phyloP scores from a whole-genome alignment of 2,888 invertebrate genomes.

The Tiliacea citrago region DNA sequence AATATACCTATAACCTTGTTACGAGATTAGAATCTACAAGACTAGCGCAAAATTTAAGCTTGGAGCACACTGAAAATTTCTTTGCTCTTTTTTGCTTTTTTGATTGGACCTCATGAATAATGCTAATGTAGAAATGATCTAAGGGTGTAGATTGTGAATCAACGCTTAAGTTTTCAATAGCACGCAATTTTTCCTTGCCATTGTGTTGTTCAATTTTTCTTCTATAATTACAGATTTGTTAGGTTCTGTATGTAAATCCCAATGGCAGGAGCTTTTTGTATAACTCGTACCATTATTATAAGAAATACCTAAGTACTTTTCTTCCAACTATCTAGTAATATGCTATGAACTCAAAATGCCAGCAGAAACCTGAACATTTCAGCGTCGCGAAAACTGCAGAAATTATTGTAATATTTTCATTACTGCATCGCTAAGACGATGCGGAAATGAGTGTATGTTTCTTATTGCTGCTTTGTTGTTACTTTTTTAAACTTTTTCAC shows the following conservation, averaged over 20 bases:
- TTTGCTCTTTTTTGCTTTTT: constrained; percentile 33
- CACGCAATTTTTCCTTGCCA: constrained; percentile 27
- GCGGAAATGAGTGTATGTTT: no score
- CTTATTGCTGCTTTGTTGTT: no score
- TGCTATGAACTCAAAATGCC: no score
- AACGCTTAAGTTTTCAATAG: constrained; percentile 25
- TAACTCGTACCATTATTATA: no score
- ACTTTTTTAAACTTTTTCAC: no score
- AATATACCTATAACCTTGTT: constrained; percentile 43
- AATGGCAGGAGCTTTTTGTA: no score
- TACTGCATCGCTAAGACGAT: no score
- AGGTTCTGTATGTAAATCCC: not conserved
- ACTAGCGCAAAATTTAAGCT: constrained; percentile 42
- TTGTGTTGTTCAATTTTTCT: not conserved
- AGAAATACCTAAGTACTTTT: not conserved
- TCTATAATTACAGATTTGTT: not conserved
- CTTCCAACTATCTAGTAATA: no score
- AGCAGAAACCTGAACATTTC: no score
- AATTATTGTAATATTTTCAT: no score
- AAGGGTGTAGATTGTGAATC: constrained; percentile 42
- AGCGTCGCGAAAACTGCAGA: no score
- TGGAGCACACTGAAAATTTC: constrained; percentile 27
- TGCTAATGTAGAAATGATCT: constrained; percentile 47
- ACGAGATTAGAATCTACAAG: constrained; percentile 51
- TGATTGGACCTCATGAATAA: constrained; percentile 52